Evolutionary conservation across 2,888 invertebrate genomes (phyloP).

Genomic region (Philonicus albiceps): DNA sequence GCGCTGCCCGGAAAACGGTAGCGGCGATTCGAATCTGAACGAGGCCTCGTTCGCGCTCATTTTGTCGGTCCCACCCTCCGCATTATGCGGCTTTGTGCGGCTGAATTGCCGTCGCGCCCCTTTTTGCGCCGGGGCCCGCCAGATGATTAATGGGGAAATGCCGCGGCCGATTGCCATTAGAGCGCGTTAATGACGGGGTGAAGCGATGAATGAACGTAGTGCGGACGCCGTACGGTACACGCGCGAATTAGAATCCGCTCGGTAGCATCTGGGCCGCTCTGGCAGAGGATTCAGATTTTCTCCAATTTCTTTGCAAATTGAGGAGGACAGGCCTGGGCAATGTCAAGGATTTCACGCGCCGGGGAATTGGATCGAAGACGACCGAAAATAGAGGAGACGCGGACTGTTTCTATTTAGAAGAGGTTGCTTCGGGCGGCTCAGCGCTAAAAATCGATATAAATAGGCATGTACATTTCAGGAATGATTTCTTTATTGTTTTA

Average conservation of each 20-base stretch:
- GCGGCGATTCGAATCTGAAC: slow-evolving; percentile 13
- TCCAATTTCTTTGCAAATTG: background rate
- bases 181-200: slow-evolving; percentile 26
- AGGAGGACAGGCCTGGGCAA: background rate
- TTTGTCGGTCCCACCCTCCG: slow-evolving; percentile 25
- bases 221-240: background rate
- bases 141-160: slow-evolving; percentile 23
- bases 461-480: background rate
- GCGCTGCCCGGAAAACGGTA: slow-evolving; percentile 25
- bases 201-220: background rate
- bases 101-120: slow-evolving; percentile 35
- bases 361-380: background rate
- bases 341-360: background rate
- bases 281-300: background rate
- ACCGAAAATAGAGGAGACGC: background rate
- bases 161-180: slow-evolving; percentile 34
- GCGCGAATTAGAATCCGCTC: background rate
- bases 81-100: slow-evolving; percentile 17
- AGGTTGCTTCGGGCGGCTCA: background rate
- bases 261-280: background rate
- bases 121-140: background rate
- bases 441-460: background rate
- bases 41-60: slow-evolving; percentile 2
- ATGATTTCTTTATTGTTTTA: background rate
- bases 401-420: background rate